phyloP scores from a whole-genome alignment of 2,888 invertebrate species.

The Capitulum mitella region DNA sequence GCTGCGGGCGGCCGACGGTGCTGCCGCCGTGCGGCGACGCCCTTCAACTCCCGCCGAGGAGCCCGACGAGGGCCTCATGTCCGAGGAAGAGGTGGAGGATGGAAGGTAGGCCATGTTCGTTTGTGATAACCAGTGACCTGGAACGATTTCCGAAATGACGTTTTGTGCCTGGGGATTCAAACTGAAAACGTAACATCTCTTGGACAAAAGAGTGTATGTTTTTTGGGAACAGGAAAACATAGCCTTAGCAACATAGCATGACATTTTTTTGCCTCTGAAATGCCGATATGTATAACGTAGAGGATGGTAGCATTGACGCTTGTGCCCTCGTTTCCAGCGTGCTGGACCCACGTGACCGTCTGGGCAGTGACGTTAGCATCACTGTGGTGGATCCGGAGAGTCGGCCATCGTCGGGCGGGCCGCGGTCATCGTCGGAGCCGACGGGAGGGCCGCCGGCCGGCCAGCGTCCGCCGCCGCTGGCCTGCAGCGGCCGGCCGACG shows the following conservation, averaged over 20 bases:
- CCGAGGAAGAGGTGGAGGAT: background rate
- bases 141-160: no score
- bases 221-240: no score
- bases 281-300: no score
- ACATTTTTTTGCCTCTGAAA: no score
- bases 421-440: background rate
- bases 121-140: no score
- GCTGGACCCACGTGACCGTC: constrained; percentile 4
- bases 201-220: no score
- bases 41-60: background rate
- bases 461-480: background rate
- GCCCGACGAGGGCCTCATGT: constrained; percentile 1
- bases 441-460: background rate
- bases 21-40: background rate
- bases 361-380: constrained; percentile 13
- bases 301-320: no score
- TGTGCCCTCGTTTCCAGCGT: background rate
- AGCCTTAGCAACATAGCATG: no score
- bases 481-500: background rate
- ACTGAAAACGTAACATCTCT: no score
- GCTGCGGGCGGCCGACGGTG: background rate
- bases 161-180: no score
- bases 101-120: background rate
- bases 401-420: background rate
- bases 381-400: constrained; percentile 11